These are phyloP conservation scores for Bellardia pandia DNA, from an alignment of 2,888 invertebrate species.

Conservation along the genomic window DNA sequence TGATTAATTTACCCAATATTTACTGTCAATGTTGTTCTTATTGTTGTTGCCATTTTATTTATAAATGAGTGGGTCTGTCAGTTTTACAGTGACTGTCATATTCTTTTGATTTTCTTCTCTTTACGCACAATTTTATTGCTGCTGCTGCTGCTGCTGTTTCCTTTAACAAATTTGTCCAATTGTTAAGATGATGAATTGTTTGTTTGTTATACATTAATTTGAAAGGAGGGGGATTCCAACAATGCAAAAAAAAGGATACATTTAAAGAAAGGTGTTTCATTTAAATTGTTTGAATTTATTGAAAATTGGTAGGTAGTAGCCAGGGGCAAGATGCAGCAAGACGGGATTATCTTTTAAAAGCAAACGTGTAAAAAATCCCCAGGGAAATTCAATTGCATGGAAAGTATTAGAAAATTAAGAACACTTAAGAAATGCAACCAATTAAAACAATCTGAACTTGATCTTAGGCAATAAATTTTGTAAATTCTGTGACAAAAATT, in stretches of 20 bases:
- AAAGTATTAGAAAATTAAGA: conserved; percentile 44
- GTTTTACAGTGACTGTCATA: conserved; percentile 56
- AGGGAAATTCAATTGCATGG: conserved; percentile 48
- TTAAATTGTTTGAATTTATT: conserved; percentile 64
- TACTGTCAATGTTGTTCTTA: conserved; percentile 31
- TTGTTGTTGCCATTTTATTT: conserved; percentile 41
- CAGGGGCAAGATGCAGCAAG: conserved; percentile 21
- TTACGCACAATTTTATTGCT: not conserved
- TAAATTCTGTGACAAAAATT: not conserved
- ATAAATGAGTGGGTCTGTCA: conserved; percentile 40
- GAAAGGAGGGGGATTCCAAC: conserved; percentile 43
- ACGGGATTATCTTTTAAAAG: conserved; percentile 59
- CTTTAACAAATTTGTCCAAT: conserved; percentile 71
- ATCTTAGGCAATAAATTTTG: not conserved
- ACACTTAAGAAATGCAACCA: conserved; percentile 59
- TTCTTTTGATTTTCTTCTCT: conserved; percentile 48
- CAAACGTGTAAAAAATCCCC: conserved; percentile 53
- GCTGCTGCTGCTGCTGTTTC: conserved; percentile 39
- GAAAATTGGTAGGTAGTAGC: conserved; percentile 69
- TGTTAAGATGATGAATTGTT: conserved; percentile 73
- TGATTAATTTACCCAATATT: conserved; percentile 70
- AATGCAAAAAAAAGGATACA: conserved; percentile 36
- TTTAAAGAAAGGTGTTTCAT: conserved; percentile 67
- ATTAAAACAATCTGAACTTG: conserved; percentile 61
- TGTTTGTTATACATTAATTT: conserved; percentile 72